Evolutionary conservation across 2,888 invertebrate genomes (phyloP).

Genomic region (Drosophila eohydei): DNA sequence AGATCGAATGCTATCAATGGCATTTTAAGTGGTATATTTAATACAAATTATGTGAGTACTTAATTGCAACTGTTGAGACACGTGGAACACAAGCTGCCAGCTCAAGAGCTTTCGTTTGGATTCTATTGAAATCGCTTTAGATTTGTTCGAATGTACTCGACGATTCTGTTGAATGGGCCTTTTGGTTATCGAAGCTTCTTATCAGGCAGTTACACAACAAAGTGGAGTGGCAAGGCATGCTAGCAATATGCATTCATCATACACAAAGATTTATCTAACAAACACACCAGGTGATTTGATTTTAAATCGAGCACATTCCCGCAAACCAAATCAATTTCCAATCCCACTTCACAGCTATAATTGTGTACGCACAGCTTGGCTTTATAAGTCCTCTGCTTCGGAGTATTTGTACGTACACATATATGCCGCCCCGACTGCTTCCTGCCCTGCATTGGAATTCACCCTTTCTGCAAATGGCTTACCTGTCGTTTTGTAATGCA

Average conservation of each 20-base stretch:
- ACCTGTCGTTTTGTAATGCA: slow-evolving; percentile 80
- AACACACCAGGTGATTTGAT: slow-evolving; percentile 42
- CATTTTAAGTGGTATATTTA: too few species aligned
- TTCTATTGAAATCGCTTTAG: slow-evolving; percentile 10
- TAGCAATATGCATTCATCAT: slow-evolving; percentile 26
- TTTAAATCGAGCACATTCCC: slow-evolving; percentile 51
- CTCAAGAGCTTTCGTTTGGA: background rate
- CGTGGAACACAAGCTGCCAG: background rate
- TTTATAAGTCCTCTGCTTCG: slow-evolving; percentile 48
- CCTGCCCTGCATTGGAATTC: slow-evolving; percentile 13
- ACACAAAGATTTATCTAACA: slow-evolving; percentile 36
- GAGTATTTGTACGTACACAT: background rate
- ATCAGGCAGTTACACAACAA: slow-evolving; percentile 3
- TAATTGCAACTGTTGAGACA: background rate
- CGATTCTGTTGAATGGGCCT: background rate
- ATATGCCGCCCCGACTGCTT: background rate
- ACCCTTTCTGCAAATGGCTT: slow-evolving; percentile 51
- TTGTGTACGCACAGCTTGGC: slow-evolving; percentile 50
- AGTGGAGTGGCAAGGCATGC: background rate
- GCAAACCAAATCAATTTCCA: slow-evolving; percentile 63
- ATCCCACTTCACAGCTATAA: slow-evolving; percentile 26
- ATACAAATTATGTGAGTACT: background rate
- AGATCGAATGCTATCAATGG: background rate
- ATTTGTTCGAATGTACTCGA: slow-evolving; percentile 3
- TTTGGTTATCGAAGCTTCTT: slow-evolving; percentile 11